Evolutionary conservation across 1,140 invertebrate species (phyloP), one percentile per base, ranked within the genome.

Genomic region (Aphidius ervi): DNA sequence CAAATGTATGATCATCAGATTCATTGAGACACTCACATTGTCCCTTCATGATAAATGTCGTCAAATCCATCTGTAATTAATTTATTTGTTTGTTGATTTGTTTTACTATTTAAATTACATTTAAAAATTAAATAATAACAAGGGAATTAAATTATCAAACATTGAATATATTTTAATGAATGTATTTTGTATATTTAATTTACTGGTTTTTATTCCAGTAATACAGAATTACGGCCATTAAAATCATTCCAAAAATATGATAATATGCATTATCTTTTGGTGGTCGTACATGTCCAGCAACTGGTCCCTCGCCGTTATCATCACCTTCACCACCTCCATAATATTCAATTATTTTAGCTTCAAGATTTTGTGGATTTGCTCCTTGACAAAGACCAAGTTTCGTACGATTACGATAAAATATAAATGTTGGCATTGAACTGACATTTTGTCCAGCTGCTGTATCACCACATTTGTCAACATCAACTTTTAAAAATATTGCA

Each of bases 21-120:
- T 98, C 96, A 82, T 99, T 99, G 46, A 99, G 81, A 77, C 97
- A 98, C 82, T 99, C 97, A 79, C 94, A 96, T 68, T 92, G 87
- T 65, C 85, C 84, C 79, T 94, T 95, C 48, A 85, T 85, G 61
- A 99, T 93, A 70, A 98, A 94, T 45, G 87, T 84, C 53, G 74
- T 80, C 20, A 99, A 78, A 78, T 99, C 95, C 86, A 97, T 92
- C 92, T 98, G 82, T 45, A 62, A 62, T 54, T 39, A 31, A 31
- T 31, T 31, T 31, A 4, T 31, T 31, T 31, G 42, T 46, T 7
- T 41, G 20, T 16, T 41, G 8, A 0, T 6, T n/a, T 54, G n/a
- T 41, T 6, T n/a, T 42, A 41, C 7, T 41, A 37, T 7, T 37
- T 37, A 3, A 52, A 37, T 16, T 42, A 55, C 4, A 45, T 43